Base-by-base conservation (phyloP, 1,140 invertebrate genomes). In the Bombus haemorrhoidalis region DNA sequence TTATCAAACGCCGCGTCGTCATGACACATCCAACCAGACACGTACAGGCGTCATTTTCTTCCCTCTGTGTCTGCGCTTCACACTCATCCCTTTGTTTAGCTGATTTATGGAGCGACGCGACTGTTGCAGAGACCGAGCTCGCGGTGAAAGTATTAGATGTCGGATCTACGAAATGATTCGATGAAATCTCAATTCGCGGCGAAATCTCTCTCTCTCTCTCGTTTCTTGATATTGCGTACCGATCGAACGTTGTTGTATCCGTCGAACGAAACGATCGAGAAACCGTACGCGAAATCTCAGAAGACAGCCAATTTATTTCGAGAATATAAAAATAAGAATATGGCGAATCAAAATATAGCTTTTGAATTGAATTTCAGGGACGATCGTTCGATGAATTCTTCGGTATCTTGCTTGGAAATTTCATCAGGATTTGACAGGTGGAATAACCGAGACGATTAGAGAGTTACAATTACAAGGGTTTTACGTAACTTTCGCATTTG, bases 71-170 rank as follows among this genome's bases (percentile, higher is more conserved):
- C 82, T 43, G 6, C n/a, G 47, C n/a, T 41, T 77, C 75, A 41
- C 57, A 28, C 75, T 37, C 76, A 6, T 84, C 53, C 47, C 76
- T 79, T 84, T 84, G 66, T 84, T 66, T 72, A 59, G n/a, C 39
- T 84, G 75, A 84, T 84, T 79, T 84, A 84, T 79, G 82, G 39
- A 77, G 8, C 53, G 82, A n/a, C 25, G 37, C 75, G 75, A 53
- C 32, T 37, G 43, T 57, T 43, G 25, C 74, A 22, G 59, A n/a
- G 39, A 71, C 62, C 75, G 75, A 59, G 64, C 4, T 22, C n/a
- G 41, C 41, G 39, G 43, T 39, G 37, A 84, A 84, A 71, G 66
- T 71, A 84, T 84, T 59, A 66, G 37, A 68, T 53, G 59, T 28
- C 32, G 12, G 37, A n/a, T 28, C 34, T 77, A 69, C 57, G 43